A percentile compares a stretch with the other conserved stretches of the same genome.
Conservation (phyloP, 2,797 vertebrate species). For the Enteromius treurensis region DNA sequence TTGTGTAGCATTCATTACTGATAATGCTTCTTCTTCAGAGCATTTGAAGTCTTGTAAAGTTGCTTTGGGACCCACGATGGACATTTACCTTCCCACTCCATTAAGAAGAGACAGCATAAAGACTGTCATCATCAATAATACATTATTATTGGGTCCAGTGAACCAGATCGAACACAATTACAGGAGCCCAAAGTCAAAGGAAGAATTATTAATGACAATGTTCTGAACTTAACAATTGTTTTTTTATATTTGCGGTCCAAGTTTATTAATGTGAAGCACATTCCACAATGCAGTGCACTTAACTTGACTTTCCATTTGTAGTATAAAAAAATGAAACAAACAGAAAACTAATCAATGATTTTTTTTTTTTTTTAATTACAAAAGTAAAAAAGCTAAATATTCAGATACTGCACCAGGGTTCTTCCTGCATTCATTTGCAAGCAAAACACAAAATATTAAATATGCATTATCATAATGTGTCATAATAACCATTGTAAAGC, state of each 20-base stretch:
- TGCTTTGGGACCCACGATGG: background rate
- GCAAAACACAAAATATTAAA: background rate
- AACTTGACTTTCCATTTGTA: background rate
- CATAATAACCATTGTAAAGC: background rate
- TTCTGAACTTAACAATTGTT: background rate
- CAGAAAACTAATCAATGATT: background rate
- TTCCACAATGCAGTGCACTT: background rate
- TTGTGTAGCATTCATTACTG: background rate
- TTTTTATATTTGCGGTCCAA: background rate
- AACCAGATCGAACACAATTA: slow-evolving; percentile 22
- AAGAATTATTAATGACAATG: slow-evolving; percentile 18
- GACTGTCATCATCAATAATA: slow-evolving; percentile 25
- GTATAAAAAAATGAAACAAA: background rate
- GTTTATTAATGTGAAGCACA: background rate
- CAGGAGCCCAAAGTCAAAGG: background rate
- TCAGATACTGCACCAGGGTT: background rate
- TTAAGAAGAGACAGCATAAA: slow-evolving; percentile 5
- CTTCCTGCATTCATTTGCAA: background rate
- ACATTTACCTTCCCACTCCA: slow-evolving; percentile 8
- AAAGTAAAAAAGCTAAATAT: background rate
- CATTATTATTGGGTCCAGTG: slow-evolving; percentile 15
- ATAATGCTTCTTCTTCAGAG: background rate
- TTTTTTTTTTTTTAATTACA: background rate
- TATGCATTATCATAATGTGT: background rate
- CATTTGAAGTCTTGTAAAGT: background rate